Conservation (phyloP, 2,113 vertebrate species). For the Sinocyclocheilus anophthalmus region DNA sequence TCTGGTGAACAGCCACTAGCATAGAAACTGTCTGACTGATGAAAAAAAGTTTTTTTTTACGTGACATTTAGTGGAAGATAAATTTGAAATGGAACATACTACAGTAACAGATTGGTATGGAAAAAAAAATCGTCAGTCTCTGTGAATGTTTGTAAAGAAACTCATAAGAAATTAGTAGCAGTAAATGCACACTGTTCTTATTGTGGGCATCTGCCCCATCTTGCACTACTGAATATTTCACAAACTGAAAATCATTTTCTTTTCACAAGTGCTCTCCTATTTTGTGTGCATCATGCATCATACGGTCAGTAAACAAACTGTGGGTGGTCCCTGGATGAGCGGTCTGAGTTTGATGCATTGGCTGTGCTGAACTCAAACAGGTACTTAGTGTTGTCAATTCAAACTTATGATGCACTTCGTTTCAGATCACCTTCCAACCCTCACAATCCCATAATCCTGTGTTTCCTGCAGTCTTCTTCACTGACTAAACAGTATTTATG, state of each 20-base stretch:
- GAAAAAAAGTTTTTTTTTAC: neutral
- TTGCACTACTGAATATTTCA: neutral
- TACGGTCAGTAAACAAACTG: neutral
- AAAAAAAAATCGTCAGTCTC: neutral
- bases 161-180: neutral
- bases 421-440: constrained; percentile 16
- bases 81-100: neutral
- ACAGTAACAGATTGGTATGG: neutral
- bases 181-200: neutral
- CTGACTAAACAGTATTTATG: constrained; percentile 5
- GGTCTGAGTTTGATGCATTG: neutral
- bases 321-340: neutral
- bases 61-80: neutral
- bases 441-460: neutral
- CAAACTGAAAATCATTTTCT: neutral
- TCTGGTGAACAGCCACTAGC: neutral
- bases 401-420: neutral
- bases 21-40: neutral
- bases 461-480: neutral
- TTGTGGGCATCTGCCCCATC: neutral
- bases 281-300: constrained; percentile 8
- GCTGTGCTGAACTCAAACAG: neutral
- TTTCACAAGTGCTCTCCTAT: neutral
- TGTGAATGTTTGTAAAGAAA: neutral
- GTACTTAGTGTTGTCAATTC: constrained; percentile 4